Conservation (phyloP, 53 echinoderm and acorn worm species). For the Arbacia lixula region DNA sequence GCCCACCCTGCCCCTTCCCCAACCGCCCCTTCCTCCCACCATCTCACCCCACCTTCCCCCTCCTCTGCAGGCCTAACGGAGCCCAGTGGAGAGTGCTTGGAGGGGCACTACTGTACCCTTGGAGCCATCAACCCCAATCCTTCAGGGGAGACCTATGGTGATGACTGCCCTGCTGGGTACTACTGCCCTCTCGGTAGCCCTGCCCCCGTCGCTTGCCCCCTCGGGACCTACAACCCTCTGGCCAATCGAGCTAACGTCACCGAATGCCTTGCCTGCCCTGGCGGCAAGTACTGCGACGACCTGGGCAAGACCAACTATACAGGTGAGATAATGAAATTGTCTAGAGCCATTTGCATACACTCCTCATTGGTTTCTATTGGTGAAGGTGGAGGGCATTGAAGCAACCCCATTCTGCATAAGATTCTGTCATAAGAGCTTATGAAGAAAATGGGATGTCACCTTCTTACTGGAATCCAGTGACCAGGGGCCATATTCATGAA, state of each 20-base stretch:
- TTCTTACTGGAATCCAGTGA: no score
- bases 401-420: no score
- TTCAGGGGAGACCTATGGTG: slow-evolving; percentile 79
- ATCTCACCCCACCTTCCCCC: neutral
- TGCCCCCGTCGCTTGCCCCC: slow-evolving; percentile 76
- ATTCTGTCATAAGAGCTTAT: no score
- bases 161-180: slow-evolving; percentile 87
- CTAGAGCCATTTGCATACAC: no score
- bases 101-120: slow-evolving; percentile 90
- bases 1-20: no score
- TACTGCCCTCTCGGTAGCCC: slow-evolving; percentile 86
- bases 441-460: no score
- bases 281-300: slow-evolving; percentile 84
- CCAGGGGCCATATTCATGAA: no score
- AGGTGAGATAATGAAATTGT: no score
- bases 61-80: slow-evolving; percentile 71
- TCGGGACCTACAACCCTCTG: slow-evolving; percentile 83
- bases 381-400: no score
- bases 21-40: no score
- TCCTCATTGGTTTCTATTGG: no score
- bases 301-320: slow-evolving; percentile 93
- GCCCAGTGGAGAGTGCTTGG: slow-evolving; percentile 80
- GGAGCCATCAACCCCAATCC: slow-evolving; percentile 92
- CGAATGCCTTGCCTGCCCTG: slow-evolving; percentile 84
- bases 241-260: slow-evolving; percentile 64